Evolutionary conservation across 2,113 vertebrate genomes (phyloP).

Genomic region (Camelus dromedarius): DNA sequence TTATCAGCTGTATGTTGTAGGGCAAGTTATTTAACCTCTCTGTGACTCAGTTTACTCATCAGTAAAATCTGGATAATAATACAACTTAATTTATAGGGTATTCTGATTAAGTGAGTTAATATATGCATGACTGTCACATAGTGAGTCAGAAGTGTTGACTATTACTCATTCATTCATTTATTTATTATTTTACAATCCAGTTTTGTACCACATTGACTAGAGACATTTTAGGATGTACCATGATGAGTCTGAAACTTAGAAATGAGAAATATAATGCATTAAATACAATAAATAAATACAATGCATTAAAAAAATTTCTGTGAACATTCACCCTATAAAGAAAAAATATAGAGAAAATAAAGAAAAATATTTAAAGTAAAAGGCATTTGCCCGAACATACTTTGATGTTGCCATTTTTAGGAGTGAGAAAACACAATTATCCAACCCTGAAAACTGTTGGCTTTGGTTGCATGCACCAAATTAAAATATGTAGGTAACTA

Average conservation of each 20-base stretch:
- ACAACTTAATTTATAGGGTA: neutral
- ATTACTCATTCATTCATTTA: neutral
- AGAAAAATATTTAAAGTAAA: constrained; percentile 53
- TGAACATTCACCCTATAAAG: neutral
- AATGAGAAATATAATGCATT: constrained; percentile 42
- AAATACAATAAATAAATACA: neutral
- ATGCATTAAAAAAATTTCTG: neutral
- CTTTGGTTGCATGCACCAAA: constrained; percentile 27
- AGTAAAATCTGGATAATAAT: constrained; percentile 15
- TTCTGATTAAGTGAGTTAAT: neutral
- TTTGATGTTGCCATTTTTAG: constrained; percentile 48
- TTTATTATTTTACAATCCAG: constrained; percentile 42
- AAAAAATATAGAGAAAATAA: constrained; percentile 28
- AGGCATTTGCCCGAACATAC: constrained; percentile 41
- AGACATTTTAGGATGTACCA: constrained; percentile 30
- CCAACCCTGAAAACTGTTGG: constrained; percentile 34
- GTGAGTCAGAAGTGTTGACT: neutral
- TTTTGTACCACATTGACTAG: neutral
- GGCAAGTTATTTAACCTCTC: neutral
- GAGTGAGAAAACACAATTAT: constrained; percentile 58
- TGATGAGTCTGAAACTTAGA: constrained; percentile 36
- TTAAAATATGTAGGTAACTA: constrained; percentile 72
- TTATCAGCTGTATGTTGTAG: neutral
- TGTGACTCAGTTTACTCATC: constrained; percentile 14
- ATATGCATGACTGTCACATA: neutral